Conservation (phyloP, 2,888 invertebrate genomes). For the Thecophora atra region DNA sequence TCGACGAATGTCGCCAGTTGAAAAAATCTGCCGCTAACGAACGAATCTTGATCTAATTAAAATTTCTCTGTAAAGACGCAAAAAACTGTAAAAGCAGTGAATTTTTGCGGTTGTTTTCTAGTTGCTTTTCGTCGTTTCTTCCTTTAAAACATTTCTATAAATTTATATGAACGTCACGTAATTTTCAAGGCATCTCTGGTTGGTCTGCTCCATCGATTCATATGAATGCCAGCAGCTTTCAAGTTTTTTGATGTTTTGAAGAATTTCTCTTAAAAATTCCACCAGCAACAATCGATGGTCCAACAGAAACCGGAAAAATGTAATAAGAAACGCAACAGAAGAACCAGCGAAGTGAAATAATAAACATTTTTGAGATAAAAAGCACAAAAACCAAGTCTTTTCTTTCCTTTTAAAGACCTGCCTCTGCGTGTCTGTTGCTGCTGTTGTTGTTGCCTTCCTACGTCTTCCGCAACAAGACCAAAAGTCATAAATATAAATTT, state of each 20-base stretch:
- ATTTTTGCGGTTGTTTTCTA: not conserved
- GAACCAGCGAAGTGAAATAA: conserved; percentile 1
- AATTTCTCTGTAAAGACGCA: conserved; percentile 23
- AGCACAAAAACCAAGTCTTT: conserved; percentile 22
- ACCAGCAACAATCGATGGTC: conserved; percentile 11
- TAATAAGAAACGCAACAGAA: conserved; percentile 1
- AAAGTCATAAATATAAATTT: conserved; percentile 47
- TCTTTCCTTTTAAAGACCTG: conserved; percentile 31
- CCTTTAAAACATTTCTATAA: not conserved
- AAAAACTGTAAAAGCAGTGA: not conserved
- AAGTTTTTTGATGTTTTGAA: conserved; percentile 30
- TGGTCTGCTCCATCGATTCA: conserved; percentile 4
- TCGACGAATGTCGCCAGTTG: too few relatives aligned
- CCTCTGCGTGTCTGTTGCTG: conserved; percentile 2
- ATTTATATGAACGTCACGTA: conserved; percentile 39
- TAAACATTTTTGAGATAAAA: conserved; percentile 26
- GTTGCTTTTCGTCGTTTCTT: not conserved
- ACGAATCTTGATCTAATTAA: conserved; percentile 34
- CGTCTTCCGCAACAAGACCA: not conserved
- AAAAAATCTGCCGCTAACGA: conserved; percentile 41
- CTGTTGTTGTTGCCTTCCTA: not conserved
- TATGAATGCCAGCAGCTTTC: conserved; percentile 16
- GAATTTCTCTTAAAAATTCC: conserved; percentile 35
- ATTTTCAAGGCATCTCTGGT: not conserved
- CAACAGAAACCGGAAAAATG: conserved; percentile 3